Percentiles rank a stretch among this genome's conserved stretches.
phyloP scores from a whole-genome alignment of 2,113 vertebrate species.

The Girardinichthys multiradiatus region DNA sequence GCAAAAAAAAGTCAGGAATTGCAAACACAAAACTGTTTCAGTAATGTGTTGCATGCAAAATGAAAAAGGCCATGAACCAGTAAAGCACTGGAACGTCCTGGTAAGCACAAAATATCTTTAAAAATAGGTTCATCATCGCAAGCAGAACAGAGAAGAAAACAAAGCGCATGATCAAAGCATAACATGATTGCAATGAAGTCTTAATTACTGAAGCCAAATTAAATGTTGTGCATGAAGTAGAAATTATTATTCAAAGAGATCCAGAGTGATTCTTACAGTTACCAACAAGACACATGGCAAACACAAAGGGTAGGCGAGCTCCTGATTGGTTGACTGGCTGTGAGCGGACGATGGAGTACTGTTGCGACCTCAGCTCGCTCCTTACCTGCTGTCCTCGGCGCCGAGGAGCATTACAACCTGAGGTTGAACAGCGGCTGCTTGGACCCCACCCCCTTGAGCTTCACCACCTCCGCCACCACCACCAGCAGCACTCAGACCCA shows the following conservation, averaged over 20 bases:
- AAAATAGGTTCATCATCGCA: slow-evolving; percentile 24
- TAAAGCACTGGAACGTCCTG: slow-evolving; percentile 23
- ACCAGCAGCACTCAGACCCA: slow-evolving; percentile 62
- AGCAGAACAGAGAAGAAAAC: slow-evolving; percentile 21
- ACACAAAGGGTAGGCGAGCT: slow-evolving; percentile 38
- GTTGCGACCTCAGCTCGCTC: slow-evolving; percentile 59
- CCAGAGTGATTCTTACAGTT: not conserved
- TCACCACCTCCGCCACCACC: slow-evolving; percentile 62
- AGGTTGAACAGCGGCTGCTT: slow-evolving; percentile 80
- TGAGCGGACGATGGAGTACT: slow-evolving; percentile 72
- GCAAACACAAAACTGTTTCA: not conserved
- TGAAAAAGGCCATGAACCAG: slow-evolving; percentile 9
- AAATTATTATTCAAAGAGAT: slow-evolving; percentile 25
- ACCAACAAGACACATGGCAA: slow-evolving; percentile 52
- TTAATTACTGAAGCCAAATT: slow-evolving; percentile 36
- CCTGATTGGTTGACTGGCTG: slow-evolving; percentile 73
- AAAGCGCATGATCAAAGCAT: slow-evolving; percentile 38
- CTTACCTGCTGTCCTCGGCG: slow-evolving; percentile 92
- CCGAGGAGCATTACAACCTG: slow-evolving; percentile 76
- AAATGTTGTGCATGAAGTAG: not conserved
- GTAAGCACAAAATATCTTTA: slow-evolving; percentile 12
- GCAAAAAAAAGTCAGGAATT: slow-evolving; percentile 35
- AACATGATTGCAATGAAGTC: slow-evolving; percentile 21
- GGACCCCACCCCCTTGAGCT: slow-evolving; percentile 65
- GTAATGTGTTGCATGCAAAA: slow-evolving; percentile 40